Evolutionary conservation across 2,113 vertebrate genomes (phyloP).

Genomic region (Pluvialis apricaria): DNA sequence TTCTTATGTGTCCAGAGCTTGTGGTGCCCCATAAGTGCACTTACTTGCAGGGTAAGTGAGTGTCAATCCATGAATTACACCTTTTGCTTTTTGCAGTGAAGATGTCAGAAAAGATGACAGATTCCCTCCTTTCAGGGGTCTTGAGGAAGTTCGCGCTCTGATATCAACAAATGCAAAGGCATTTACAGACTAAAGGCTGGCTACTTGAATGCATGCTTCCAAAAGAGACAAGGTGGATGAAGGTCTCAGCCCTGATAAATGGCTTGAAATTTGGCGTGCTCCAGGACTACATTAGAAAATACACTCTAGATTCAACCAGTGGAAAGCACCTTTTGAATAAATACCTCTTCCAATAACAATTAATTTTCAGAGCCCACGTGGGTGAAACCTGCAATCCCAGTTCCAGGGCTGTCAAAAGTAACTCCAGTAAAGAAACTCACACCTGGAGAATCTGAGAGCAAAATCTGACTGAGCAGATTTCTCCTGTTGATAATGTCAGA

Average conservation of each 20-base stretch:
- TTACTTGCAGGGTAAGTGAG: background rate
- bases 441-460: background rate
- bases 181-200: background rate
- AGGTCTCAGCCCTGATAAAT: background rate
- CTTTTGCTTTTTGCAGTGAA: background rate
- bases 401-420: background rate
- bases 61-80: background rate
- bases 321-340: background rate
- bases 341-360: background rate
- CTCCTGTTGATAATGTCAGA: background rate
- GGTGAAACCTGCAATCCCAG: background rate
- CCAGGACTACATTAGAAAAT: background rate
- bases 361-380: background rate
- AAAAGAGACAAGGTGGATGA: background rate
- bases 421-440: background rate
- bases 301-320: background rate
- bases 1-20: background rate
- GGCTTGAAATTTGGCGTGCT: background rate
- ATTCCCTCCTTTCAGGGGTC: background rate
- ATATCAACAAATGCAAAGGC: background rate
- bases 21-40: background rate
- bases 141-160: background rate
- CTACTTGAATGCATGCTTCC: background rate
- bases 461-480: background rate
- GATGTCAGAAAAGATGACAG: background rate